Evolutionary conservation across 2,888 invertebrate species (phyloP), one percentile per base, ranked within the genome.

Genomic region (Melanchra persicariae): DNA sequence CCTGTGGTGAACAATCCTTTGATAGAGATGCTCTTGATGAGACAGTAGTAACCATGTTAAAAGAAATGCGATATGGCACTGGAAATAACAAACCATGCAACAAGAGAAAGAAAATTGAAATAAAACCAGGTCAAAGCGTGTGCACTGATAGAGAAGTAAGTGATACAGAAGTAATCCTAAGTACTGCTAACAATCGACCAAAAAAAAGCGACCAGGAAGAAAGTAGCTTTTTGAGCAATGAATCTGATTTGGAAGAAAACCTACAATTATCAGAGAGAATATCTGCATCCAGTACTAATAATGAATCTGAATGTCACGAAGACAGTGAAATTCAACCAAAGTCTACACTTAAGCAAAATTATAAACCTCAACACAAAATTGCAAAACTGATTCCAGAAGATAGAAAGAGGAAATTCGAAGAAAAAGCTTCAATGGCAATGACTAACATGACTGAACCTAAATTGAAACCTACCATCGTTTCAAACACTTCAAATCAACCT

Each of bases 11-110:
- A 47, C 55, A 64, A 67, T 55, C 59, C 37, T 52, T 70, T 65
- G 55, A 62, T 57, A 70, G 40, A 70, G 68, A 69, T 62, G 70
- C 64, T 57, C 66, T 70, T 58, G 72, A 79, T 26, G 67, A 64
- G 54, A 69, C 61, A 49, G 59, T 77, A 45, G 40, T 73, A 51
- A 61, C 59, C 17, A 60, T 77, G 52, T 64, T 71, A 57, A 74
- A 74, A 69, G 70, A 74, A 74, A 75, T 72, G 71, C 57, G 75
- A 64, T 71, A 78, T 69, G 71, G 74, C 45, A 75, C 59, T 69
- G 59, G 37, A 52, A 58, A 68, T 68, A 68, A 64, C 51, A 68
- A 69, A 69, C 59, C 49, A 65, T 61, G 62, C 57, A 74, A 65
- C 60, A 67, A 63, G 65, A 70, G 65, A 77, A 77, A 58, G 66